Evolutionary conservation across 2,888 invertebrate genomes (phyloP).

Genomic region (Rhopalosiphum nymphaeae): DNA sequence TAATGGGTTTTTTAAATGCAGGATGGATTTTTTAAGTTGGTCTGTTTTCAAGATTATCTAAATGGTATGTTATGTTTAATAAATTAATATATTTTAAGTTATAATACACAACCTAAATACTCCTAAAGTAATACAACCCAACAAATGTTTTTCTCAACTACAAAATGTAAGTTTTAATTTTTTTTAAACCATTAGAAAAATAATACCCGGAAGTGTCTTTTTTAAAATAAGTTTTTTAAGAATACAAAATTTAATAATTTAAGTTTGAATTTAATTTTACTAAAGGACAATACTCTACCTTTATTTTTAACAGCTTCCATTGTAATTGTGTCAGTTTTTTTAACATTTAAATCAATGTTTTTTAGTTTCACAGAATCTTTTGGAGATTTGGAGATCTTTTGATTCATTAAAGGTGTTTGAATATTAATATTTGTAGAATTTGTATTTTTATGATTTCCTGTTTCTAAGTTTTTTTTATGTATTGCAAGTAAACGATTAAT

Average conservation of each 20-base stretch:
- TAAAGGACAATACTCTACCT: neutral
- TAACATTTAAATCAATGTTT: neutral
- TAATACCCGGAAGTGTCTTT: too few relatives aligned
- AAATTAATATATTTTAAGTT: too few relatives aligned
- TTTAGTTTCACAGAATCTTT: neutral
- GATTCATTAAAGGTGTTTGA: neutral
- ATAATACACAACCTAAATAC: too few relatives aligned
- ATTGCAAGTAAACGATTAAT: slow-evolving; percentile 38
- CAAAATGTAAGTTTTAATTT: too few relatives aligned
- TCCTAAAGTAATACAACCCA: too few relatives aligned
- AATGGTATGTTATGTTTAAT: too few relatives aligned
- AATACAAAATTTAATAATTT: neutral
- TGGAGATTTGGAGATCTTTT: neutral
- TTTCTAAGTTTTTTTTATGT: slow-evolving; percentile 46
- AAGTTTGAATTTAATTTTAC: neutral
- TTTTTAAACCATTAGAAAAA: too few relatives aligned
- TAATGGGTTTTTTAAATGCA: too few relatives aligned
- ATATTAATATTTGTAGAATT: neutral
- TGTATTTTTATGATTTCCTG: neutral
- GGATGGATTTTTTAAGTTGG: too few relatives aligned
- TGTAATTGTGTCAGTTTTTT: neutral
- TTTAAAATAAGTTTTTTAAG: too few relatives aligned
- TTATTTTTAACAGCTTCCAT: neutral
- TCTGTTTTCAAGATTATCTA: too few relatives aligned
- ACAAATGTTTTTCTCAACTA: too few relatives aligned